Evolutionary conservation across 2,113 vertebrate species (phyloP), one percentile per base, ranked within the genome.

Genomic region (Strix aluco): DNA sequence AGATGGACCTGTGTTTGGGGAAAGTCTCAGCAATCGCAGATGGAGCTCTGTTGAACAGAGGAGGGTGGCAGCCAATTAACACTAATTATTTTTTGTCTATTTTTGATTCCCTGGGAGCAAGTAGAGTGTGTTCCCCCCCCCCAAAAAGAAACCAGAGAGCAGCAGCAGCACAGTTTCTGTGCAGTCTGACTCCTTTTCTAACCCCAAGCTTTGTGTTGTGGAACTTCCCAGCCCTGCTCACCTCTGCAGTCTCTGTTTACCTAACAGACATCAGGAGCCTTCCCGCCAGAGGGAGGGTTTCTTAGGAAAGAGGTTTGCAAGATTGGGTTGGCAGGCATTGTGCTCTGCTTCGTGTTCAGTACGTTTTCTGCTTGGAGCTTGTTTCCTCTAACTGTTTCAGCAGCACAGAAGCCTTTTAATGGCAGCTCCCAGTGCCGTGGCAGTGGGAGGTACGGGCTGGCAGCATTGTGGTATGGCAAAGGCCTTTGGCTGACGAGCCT

Each of bases 231-330:
- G 29, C 55, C 27, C 32, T 36, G 46, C 51, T 80, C 44, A 22
- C 29, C 38, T 67, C 49, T 65, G 58, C 63, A 13, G 32, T 7
- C 29, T 55, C 54, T 55, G 12, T 19, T 67, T 32, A 42, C 47
- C 20, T 42, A 4, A n/a, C 1, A 30, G 73, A 22, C 2, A 1
- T 62, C 15, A 23, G 15, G 36, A 78, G 10, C 44, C 40, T 66
- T 88, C 77, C 42, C 0, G 0, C 1, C 1, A 4, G 7, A 59
- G 36, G 30, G 34, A 73, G 6, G 13, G 32, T 27, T 86, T 67
- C 75, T 84, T 32, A 46, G 72, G 55, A 42, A 78, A 17, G 23
- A 5, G 9, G 15, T 21, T 83, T 90, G 47, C 38, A 63, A 83
- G 46, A 52, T 10, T 0, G 6, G 40, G 17, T 26, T 86, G 54